These are phyloP conservation scores for Saccopteryx leptura DNA, from an alignment of 2,113 vertebrate genomes.

Conservation along the genomic window DNA sequence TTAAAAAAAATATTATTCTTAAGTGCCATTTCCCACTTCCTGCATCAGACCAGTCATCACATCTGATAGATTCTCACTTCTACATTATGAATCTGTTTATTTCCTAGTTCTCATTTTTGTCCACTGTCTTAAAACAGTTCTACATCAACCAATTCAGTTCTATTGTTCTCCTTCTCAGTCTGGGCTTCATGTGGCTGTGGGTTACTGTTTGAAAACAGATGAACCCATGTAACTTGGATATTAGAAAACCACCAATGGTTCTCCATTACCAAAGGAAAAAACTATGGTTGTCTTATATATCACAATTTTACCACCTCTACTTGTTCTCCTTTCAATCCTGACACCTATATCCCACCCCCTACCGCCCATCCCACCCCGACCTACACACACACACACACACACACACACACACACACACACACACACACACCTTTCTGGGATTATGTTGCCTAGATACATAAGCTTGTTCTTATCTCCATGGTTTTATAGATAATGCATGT, in stretches of 20 bases:
- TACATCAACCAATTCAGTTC: not conserved
- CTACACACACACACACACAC: too few relatives aligned
- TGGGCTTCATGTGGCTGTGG: not conserved
- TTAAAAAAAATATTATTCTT: not conserved
- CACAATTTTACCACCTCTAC: not conserved
- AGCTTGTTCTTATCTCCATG: too few relatives aligned
- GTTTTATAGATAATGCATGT: not conserved
- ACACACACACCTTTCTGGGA: not conserved
- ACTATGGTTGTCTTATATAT: not conserved
- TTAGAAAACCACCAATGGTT: not conserved
- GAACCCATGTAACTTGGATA: not conserved
- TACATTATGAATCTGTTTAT: not conserved
- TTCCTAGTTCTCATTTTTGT: not conserved
- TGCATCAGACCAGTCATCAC: not conserved
- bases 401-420: not conserved
- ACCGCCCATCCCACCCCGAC: fast-evolving
- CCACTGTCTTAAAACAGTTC: not conserved
- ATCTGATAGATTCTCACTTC: not conserved
- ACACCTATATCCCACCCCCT: not conserved
- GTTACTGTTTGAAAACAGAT: slow-evolving; percentile 12
- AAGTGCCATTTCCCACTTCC: not conserved
- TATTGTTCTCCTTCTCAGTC: not conserved
- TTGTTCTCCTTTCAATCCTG: not conserved
- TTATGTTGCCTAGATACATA: not conserved
- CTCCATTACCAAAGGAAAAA: not conserved